phyloP scores from a whole-genome alignment of 2,113 vertebrate species.

The Ornithorhynchus anatinus region DNA sequence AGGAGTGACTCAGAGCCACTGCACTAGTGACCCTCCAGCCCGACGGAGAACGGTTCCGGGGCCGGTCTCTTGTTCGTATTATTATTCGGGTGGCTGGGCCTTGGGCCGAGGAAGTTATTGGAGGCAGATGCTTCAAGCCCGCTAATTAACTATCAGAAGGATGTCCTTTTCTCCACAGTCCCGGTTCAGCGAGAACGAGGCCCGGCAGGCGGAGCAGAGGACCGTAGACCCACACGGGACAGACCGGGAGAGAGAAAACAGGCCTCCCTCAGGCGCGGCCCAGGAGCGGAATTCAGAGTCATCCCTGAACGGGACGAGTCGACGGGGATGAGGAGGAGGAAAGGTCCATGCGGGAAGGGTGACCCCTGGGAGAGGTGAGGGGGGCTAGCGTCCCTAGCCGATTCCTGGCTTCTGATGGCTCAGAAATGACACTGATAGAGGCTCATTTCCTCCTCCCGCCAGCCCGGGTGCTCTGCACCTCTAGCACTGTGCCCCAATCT shows the following conservation, averaged over 20 bases:
- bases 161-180: conserved; percentile 52
- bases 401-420: too few species aligned
- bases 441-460: too few species aligned
- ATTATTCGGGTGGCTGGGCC: conserved; percentile 61
- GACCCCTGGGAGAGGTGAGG: too few species aligned
- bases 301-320: neutral
- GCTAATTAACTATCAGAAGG: conserved; percentile 66
- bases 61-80: conserved; percentile 70
- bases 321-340: neutral
- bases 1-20: conserved; percentile 43
- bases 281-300: neutral
- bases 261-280: neutral
- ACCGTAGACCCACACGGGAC: neutral
- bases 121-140: conserved; percentile 53
- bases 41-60: conserved; percentile 34
- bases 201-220: neutral
- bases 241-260: neutral
- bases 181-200: conserved; percentile 57
- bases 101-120: conserved; percentile 66
- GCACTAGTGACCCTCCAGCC: conserved; percentile 45
- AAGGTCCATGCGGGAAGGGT: neutral
- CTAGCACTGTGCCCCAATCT: too few species aligned
- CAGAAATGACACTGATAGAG: too few species aligned
- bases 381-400: too few species aligned
- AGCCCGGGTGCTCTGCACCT: too few species aligned